These are phyloP conservation scores for Psilanteris sp. DNA, from an alignment of 1,140 invertebrate genomes.

Conservation along the genomic window DNA sequence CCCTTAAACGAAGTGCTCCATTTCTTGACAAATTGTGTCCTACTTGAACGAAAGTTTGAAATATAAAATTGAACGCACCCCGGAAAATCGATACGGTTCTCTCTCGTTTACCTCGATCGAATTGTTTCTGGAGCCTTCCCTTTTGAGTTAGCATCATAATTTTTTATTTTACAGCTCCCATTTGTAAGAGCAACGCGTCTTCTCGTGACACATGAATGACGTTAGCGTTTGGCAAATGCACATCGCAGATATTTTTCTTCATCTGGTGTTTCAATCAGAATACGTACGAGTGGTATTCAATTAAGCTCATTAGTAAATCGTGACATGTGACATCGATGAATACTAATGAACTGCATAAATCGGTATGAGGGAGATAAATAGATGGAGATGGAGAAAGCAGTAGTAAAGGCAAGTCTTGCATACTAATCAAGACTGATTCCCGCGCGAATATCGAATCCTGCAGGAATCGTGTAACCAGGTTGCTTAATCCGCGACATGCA, in stretches of 20 bases:
- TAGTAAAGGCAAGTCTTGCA: constrained; percentile 59
- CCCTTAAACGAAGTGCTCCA: too few relatives aligned
- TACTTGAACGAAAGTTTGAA: too few relatives aligned
- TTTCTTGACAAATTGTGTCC: too few relatives aligned
- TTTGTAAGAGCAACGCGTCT: constrained; percentile 13
- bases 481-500: constrained; percentile 61
- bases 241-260: constrained; percentile 58
- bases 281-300: constrained; percentile 63
- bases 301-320: constrained; percentile 65
- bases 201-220: constrained; percentile 40
- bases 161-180: constrained; percentile 15
- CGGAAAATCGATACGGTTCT: constrained; percentile 6
- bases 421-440: constrained; percentile 64
- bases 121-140: constrained; percentile 7
- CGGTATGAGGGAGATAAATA: constrained; percentile 61
- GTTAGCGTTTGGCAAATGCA: constrained; percentile 53
- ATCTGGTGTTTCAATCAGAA: constrained; percentile 59
- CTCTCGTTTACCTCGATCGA: neutral
- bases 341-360: constrained; percentile 65
- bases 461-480: constrained; percentile 61
- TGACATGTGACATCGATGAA: constrained; percentile 65
- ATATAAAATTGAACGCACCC: too few relatives aligned
- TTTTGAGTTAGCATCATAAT: constrained; percentile 9
- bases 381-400: constrained; percentile 55
- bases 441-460: constrained; percentile 61